phyloP scores from a whole-genome alignment of 2,888 invertebrate genomes.

The Encarsia formosa region DNA sequence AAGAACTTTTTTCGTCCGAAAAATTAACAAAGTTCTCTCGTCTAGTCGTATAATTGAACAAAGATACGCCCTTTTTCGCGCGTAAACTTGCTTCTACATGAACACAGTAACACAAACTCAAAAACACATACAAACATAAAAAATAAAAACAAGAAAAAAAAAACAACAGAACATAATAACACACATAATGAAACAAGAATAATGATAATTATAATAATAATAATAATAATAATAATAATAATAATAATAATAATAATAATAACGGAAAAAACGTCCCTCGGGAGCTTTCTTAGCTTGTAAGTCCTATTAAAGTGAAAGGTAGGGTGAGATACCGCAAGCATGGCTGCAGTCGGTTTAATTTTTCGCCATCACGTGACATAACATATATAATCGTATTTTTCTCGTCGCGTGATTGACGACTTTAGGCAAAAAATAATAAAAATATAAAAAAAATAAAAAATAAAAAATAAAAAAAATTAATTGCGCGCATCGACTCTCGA shows the following conservation, averaged over 20 bases:
- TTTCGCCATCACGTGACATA: too few relatives aligned
- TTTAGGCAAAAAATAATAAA: too few relatives aligned
- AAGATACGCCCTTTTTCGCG: constrained; percentile 1
- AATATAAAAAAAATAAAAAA: too few relatives aligned
- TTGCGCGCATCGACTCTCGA: too few relatives aligned
- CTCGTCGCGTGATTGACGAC: too few relatives aligned
- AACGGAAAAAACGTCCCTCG: constrained; percentile 15
- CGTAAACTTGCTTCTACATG: background rate
- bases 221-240: constrained; percentile 2
- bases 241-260: background rate
- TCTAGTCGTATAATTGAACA: constrained; percentile 21
- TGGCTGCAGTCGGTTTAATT: too few relatives aligned
- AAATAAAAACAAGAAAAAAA: constrained; percentile 4
- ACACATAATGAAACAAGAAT: background rate
- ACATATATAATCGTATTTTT: too few relatives aligned
- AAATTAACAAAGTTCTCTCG: constrained; percentile 15
- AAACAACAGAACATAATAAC: background rate
- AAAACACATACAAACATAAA: constrained; percentile 9
- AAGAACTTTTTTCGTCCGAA: constrained; percentile 17
- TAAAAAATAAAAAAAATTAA: too few relatives aligned
- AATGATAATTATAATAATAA: background rate
- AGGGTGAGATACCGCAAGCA: background rate
- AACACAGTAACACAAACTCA: constrained; percentile 4
- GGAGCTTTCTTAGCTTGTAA: constrained; percentile 16
- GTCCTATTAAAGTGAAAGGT: constrained; percentile 5